phyloP scores from a whole-genome alignment of 2,888 invertebrate species.

The Siphonodentalium dalli region DNA sequence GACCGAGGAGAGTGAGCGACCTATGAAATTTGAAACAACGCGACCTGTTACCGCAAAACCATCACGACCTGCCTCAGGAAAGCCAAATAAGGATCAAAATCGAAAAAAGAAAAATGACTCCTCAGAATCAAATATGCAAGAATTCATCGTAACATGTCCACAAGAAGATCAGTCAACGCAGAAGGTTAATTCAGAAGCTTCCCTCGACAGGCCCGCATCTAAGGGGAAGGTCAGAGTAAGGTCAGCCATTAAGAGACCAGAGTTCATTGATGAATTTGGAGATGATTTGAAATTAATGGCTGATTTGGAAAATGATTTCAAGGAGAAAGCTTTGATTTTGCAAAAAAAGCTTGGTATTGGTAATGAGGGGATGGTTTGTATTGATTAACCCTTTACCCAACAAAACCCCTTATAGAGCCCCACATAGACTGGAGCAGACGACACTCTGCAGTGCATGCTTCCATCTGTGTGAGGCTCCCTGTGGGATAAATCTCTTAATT shows the following conservation, averaged over 20 bases:
- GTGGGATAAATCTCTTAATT: no score
- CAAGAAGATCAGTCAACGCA: no score
- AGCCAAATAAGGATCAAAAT: no score
- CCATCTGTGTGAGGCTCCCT: no score
- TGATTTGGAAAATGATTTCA: conserved; percentile 48
- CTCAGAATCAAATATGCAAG: no score
- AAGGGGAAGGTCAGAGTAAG: conserved; percentile 32
- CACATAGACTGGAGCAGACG: no score
- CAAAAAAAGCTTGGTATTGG: conserved; percentile 51
- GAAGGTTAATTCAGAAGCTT: conserved; percentile 15
- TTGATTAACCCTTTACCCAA: no score
- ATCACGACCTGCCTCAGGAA: conserved; percentile 5
- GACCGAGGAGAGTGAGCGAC: conserved; percentile 37
- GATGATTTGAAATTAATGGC: conserved; percentile 43
- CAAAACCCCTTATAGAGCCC: no score
- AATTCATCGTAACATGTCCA: no score
- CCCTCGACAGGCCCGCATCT: conserved; percentile 23
- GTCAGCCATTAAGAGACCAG: conserved; percentile 31
- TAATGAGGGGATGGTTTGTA: conserved; percentile 41
- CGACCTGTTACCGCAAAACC: conserved; percentile 38
- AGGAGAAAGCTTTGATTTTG: conserved; percentile 38
- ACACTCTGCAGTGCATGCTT: no score
- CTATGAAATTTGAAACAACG: conserved; percentile 49
- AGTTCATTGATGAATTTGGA: conserved; percentile 45
- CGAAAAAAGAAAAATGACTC: no score